Conservation (phyloP, 2,113 vertebrate species). For the Potamarius usumacintae region DNA sequence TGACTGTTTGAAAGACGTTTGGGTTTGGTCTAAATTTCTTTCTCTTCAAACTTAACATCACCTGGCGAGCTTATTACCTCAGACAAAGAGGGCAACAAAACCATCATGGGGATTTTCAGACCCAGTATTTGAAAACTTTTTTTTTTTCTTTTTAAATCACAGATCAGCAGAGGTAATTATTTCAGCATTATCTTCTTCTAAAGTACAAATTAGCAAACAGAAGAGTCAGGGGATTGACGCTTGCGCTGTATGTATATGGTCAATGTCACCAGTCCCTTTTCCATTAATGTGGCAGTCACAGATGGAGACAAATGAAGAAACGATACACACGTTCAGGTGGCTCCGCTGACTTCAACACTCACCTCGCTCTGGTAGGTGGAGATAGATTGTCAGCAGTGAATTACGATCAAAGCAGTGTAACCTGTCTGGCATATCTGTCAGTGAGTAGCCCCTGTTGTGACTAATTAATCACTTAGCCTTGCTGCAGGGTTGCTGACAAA, state of each 20-base stretch:
- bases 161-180: slow-evolving; percentile 18
- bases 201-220: slow-evolving; percentile 38
- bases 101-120: neutral
- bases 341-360: slow-evolving; percentile 41
- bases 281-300: slow-evolving; percentile 19
- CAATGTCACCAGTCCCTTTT: slow-evolving; percentile 15
- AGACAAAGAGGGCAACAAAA: slow-evolving; percentile 5
- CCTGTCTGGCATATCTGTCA: slow-evolving; percentile 50
- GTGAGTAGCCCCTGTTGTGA: slow-evolving; percentile 50
- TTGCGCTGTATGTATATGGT: neutral
- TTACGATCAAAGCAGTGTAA: slow-evolving; percentile 52
- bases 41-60: neutral
- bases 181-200: slow-evolving; percentile 47
- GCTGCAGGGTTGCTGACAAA: slow-evolving; percentile 55
- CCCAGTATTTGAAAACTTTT: neutral
- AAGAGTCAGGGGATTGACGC: neutral
- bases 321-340: slow-evolving; percentile 6
- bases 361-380: slow-evolving; percentile 40
- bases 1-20: neutral
- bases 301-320: slow-evolving; percentile 33
- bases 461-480: slow-evolving; percentile 60
- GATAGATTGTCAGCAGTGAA: slow-evolving; percentile 49
- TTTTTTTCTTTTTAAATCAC: neutral
- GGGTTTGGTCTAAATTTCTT: neutral
- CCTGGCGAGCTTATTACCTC: slow-evolving; percentile 7